Evolutionary conservation across 2,888 invertebrate species (phyloP), one percentile per base, ranked within the genome.

Genomic region (Drosophila flavopinicola): DNA sequence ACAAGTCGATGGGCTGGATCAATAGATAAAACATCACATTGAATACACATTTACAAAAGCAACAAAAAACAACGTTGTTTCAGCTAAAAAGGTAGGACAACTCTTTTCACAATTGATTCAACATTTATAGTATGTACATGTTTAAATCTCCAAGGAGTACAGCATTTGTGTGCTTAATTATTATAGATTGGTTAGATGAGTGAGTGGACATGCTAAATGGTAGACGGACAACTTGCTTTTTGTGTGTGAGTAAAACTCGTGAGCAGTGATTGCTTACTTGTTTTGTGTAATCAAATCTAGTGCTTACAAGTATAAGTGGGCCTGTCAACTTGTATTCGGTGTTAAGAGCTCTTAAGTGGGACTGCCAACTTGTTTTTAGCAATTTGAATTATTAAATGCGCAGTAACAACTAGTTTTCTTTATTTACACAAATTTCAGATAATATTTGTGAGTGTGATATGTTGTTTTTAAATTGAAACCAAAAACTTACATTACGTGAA

Each of bases 11-110:
- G 38, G 39, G 23, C 5, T 29, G 38, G 39, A 56, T 63, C 49
- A 54, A 63, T 51, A 27, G n/a, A n/a, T n/a, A 30, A 52, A 54
- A 47, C 37, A 54, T 51, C 33, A 35, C 30, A 48, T 48, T 44
- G 27, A 54, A 38, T 38, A 67, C 49, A 69, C 47, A 70, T 60
- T 54, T 33, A 29, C 23, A 23, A 29, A 59, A 11, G 30, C 44
- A 20, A 47, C n/a, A 47, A 33, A 44, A 63, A 69, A 38, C 35
- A 53, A 37, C 6, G n/a, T n/a, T n/a, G n/a, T n/a, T 29, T 33
- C 10, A 38, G 23, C 45, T 27, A 17, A 37, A 33, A 47, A 29
- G 27, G 32, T 1, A 20, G 4, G 4, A 20, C 20, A 20, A 20
- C 20, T 20, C 10, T 23, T 10, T 2, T 23, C 4, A 4, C 7